Percentiles rank a stretch among this genome's conserved stretches.
phyloP scores from a whole-genome alignment of 2,113 vertebrate species.

The Callorhinus ursinus region DNA sequence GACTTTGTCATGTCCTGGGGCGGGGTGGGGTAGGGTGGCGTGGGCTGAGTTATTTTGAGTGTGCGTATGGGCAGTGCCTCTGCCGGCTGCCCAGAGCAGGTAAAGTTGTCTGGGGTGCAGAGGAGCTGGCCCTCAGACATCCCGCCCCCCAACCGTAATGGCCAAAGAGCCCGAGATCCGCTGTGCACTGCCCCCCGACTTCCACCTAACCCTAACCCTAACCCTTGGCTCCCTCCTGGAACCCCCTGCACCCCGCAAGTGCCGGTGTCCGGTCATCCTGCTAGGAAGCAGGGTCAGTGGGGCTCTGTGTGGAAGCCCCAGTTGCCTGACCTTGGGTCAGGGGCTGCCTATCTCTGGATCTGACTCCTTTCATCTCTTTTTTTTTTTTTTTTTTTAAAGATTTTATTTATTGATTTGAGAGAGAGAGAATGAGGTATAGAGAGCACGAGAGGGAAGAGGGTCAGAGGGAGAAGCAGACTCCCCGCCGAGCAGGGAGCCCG shows the following conservation, averaged over 20 bases:
- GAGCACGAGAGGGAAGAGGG: no score
- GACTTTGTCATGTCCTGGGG: background rate
- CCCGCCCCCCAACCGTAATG: accelerated
- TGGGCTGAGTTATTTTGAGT: background rate
- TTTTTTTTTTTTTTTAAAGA: no score
- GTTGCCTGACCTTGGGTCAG: background rate
- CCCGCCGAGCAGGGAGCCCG: no score
- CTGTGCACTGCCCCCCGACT: no score
- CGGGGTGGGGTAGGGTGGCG: no score
- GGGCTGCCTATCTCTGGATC: background rate
- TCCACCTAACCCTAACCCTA: no score
- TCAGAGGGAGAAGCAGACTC: no score
- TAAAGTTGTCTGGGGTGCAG: background rate
- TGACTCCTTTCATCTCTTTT: background rate
- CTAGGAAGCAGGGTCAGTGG: background rate
- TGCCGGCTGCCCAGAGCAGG: no score
- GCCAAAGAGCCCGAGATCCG: background rate
- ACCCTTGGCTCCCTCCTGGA: no score
- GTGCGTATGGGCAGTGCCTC: background rate
- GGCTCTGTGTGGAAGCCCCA: background rate
- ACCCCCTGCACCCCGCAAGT: background rate
- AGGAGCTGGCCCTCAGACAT: background rate
- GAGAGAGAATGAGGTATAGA: no score
- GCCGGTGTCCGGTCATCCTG: no score
- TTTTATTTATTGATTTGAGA: no score